phyloP scores from a whole-genome alignment of 2,113 vertebrate genomes.

The Opisthocomus hoazin region DNA sequence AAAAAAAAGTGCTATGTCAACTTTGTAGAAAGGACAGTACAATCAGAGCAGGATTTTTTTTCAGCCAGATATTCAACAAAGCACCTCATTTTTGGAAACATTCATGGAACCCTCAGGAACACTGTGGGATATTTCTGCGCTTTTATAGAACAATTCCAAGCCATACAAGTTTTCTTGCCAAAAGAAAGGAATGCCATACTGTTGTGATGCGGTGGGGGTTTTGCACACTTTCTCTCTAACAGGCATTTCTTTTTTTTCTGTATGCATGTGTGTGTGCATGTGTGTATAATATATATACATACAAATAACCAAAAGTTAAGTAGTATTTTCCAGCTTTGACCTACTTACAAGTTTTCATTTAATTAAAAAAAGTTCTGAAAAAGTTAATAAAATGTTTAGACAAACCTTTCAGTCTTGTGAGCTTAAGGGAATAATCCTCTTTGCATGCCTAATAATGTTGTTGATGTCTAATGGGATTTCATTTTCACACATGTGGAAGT shows the following conservation, averaged over 20 bases:
- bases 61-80: background rate
- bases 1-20: background rate
- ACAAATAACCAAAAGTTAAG: background rate
- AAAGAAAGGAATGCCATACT: background rate
- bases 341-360: constrained; percentile 37
- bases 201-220: background rate
- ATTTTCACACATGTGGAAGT: constrained; percentile 65
- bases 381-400: constrained; percentile 62
- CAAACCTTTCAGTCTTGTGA: constrained; percentile 35
- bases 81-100: background rate
- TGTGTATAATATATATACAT: background rate
- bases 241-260: background rate
- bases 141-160: background rate
- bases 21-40: background rate
- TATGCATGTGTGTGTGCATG: background rate
- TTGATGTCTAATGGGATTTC: constrained; percentile 72
- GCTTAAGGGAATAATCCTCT: constrained; percentile 38
- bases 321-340: constrained; percentile 14
- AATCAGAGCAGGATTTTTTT: background rate
- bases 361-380: constrained; percentile 44
- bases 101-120: background rate
- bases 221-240: background rate
- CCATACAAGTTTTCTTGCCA: background rate
- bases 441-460: constrained; percentile 44
- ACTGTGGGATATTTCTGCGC: background rate